Conservation (phyloP, 2,888 invertebrate genomes). For the Polyommatus iphigenia region DNA sequence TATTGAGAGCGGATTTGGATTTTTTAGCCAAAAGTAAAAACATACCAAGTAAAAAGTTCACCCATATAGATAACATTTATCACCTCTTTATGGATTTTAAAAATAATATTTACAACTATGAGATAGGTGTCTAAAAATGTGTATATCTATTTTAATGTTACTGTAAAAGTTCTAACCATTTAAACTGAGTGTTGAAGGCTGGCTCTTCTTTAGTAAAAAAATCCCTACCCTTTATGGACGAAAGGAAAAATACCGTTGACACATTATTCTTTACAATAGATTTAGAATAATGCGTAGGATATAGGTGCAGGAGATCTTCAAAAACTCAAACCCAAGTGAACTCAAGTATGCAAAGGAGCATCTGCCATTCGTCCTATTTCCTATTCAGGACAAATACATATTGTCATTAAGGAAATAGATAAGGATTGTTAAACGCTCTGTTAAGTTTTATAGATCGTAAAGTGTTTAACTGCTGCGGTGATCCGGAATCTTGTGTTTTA, state of each 20-base stretch:
- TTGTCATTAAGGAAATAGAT: constrained; percentile 12
- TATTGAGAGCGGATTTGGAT: constrained; percentile 39
- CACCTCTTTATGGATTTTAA: not conserved
- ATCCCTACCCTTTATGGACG: too few species aligned
- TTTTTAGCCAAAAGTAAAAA: constrained; percentile 29
- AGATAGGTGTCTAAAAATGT: too few species aligned
- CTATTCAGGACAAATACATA: constrained; percentile 5
- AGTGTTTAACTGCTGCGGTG: constrained; percentile 26
- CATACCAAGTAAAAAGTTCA: not conserved
- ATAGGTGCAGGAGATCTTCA: too few species aligned
- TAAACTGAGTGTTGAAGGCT: too few species aligned
- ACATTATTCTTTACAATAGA: too few species aligned
- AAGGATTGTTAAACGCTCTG: constrained; percentile 28
- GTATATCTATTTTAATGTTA: too few species aligned
- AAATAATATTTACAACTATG: not conserved
- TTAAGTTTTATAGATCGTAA: constrained; percentile 27
- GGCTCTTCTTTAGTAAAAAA: too few species aligned
- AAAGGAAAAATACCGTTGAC: too few species aligned
- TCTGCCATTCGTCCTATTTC: not conserved
- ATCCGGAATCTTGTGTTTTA: constrained; percentile 24
- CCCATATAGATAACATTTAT: not conserved
- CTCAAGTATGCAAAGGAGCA: not conserved
- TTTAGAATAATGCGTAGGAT: too few species aligned
- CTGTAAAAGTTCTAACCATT: too few species aligned
- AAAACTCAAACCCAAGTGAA: not conserved